These are phyloP conservation scores for Drosophila nigromelanica DNA, from an alignment of 1,140 invertebrate species.

Conservation along the genomic window DNA sequence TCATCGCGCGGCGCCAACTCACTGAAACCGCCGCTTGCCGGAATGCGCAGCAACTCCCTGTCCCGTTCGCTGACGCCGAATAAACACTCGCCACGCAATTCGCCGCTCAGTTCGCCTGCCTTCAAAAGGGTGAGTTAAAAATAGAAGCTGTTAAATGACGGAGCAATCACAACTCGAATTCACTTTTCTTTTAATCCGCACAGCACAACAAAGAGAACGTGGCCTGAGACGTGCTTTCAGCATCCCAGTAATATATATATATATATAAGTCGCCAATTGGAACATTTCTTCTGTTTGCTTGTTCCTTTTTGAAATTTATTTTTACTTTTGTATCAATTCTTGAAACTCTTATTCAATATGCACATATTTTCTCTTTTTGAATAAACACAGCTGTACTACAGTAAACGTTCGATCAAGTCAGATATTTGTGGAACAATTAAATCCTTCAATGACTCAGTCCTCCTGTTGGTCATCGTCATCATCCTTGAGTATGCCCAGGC, in stretches of 20 bases:
- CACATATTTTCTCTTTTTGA: conserved; percentile 29
- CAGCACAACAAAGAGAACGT: conserved; percentile 78
- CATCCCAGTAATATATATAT: conserved; percentile 38
- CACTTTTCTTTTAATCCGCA: conserved; percentile 7
- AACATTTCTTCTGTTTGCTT: conserved; percentile 23
- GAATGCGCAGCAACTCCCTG: conserved; percentile 46
- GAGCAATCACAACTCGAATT: conserved; percentile 21
- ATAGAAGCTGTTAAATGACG: conserved; percentile 7
- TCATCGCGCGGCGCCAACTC: conserved; percentile 41
- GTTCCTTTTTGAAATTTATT: conserved; percentile 25
- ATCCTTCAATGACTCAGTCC: conserved; percentile 21
- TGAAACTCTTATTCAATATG: conserved; percentile 28
- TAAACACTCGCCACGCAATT: conserved; percentile 50
- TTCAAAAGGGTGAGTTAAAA: conserved; percentile 53
- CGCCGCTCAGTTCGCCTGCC: conserved; percentile 49
- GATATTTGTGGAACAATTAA: background rate
- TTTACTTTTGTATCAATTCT: conserved; percentile 10
- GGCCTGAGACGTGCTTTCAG: conserved; percentile 36
- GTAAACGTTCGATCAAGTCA: conserved; percentile 9
- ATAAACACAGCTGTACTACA: conserved; percentile 25
- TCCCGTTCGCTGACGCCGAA: conserved; percentile 59
- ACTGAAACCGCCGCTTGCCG: conserved; percentile 38
- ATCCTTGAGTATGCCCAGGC: conserved; percentile 94
- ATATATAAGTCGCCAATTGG: conserved; percentile 23
- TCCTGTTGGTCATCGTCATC: conserved; percentile 85